Evolutionary conservation across 2,888 invertebrate genomes (phyloP).

Genomic region (Dermolepida albohirtum): DNA sequence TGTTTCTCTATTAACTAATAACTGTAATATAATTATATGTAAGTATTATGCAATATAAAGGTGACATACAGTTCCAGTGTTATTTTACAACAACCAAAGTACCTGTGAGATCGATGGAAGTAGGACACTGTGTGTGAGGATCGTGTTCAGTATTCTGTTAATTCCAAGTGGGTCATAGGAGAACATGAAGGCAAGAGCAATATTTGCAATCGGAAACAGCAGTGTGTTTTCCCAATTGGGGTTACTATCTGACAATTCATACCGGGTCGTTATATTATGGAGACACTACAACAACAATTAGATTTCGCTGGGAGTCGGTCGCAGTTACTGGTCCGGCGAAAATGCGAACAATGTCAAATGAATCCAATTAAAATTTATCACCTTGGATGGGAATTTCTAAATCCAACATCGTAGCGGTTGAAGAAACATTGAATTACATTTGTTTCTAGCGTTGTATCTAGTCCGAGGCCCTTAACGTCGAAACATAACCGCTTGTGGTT

Average conservation of each 20-base stretch:
- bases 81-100: too few species aligned
- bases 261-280: constrained; percentile 6
- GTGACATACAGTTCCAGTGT: too few species aligned
- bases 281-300: constrained; percentile 14
- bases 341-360: constrained; percentile 26
- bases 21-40: too few species aligned
- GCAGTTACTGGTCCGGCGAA: constrained; percentile 5
- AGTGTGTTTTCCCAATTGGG: constrained; percentile 34
- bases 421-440: constrained; percentile 20
- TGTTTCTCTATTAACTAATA: too few species aligned
- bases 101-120: constrained; percentile 1
- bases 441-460: not conserved
- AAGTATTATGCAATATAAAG: too few species aligned
- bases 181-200: constrained; percentile 46
- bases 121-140: constrained; percentile 29
- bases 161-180: constrained; percentile 50
- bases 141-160: constrained; percentile 53
- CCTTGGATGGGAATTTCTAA: constrained; percentile 13
- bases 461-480: not conserved
- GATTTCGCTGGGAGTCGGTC: constrained; percentile 10
- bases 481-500: too few species aligned
- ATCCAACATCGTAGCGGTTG: not conserved
- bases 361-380: constrained; percentile 35
- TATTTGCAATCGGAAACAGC: constrained; percentile 45
- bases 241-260: constrained; percentile 14